phyloP scores from a whole-genome alignment of 2,113 vertebrate genomes.

The Mustelus asterias region DNA sequence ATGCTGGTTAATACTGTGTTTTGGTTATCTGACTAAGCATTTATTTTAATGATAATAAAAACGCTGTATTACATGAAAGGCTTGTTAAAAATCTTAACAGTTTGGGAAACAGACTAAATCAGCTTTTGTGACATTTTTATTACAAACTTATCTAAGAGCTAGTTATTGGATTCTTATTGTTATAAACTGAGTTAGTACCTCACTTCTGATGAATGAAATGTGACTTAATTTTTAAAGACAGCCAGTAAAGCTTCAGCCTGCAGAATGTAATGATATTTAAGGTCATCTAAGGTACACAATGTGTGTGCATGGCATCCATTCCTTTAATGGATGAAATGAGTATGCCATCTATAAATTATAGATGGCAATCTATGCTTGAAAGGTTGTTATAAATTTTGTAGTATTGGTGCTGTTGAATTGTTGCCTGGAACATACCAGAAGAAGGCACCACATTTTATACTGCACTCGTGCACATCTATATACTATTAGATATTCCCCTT shows the following conservation, averaged over 20 bases:
- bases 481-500: background rate
- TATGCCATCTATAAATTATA: constrained; percentile 27
- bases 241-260: background rate
- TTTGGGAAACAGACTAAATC: background rate
- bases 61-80: background rate
- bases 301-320: background rate
- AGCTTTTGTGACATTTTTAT: background rate
- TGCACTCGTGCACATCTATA: too few relatives aligned
- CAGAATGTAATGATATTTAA: constrained; percentile 1
- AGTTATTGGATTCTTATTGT: background rate
- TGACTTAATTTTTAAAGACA: background rate
- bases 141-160: background rate
- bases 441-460: background rate
- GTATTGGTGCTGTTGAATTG: background rate
- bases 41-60: background rate
- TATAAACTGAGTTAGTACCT: background rate
- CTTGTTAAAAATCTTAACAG: background rate
- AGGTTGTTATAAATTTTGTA: constrained; percentile 28
- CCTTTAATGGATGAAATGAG: background rate
- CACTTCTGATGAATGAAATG: background rate
- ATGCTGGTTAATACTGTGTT: background rate
- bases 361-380: constrained; percentile 15
- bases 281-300: background rate
- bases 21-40: background rate
- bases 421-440: background rate